Evolutionary conservation across 2,797 vertebrate species (phyloP), one percentile per base, ranked within the genome.

Genomic region (Acipenser transmontanus): DNA sequence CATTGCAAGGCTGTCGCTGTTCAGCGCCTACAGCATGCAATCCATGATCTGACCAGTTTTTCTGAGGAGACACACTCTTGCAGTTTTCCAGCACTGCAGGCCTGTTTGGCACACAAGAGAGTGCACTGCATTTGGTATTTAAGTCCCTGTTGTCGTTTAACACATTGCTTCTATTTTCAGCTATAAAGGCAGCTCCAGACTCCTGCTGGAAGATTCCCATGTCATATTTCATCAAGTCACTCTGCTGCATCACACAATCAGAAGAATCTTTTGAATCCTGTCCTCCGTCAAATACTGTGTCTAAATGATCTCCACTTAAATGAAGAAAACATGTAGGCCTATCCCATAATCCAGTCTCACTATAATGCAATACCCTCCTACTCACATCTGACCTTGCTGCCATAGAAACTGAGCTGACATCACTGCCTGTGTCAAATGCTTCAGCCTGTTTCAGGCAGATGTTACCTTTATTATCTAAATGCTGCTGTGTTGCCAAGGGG

Each of bases 401-500:
- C 77, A 83, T 70, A 78, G 75, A 76, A 70, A 80, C 59, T 51
- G 67, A 68, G 69, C 69, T 79, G 69, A 79, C 69, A 78, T 62
- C 74, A 81, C 64, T 17, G 59, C 68, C 75, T 68, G 76, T 71
- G 56, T 68, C 34, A 49, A 14, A 65, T 0, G 56, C 71, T 52
- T 59, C 11, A 56, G 72, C 59, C 14, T 51, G 11, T 47, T 64
- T 17, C 51, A 61, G 50, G 61, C 57, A 65, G 12, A 59, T 62
- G 49, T 65, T 49, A 66, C 63, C 63, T 65, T 67, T 50, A 47
- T 74, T 81, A 69, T 66, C 65, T 67, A 62, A 49, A 6, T 7
- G 7, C 65, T 69, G 50, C 63, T 7, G 13, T 10, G 63, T 20
- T 47, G 61, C 62, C 64, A 59, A 62, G 68, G 62, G 62, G 47